Conservation (phyloP, 2,113 vertebrate species). For the Aviceda subcristata region DNA sequence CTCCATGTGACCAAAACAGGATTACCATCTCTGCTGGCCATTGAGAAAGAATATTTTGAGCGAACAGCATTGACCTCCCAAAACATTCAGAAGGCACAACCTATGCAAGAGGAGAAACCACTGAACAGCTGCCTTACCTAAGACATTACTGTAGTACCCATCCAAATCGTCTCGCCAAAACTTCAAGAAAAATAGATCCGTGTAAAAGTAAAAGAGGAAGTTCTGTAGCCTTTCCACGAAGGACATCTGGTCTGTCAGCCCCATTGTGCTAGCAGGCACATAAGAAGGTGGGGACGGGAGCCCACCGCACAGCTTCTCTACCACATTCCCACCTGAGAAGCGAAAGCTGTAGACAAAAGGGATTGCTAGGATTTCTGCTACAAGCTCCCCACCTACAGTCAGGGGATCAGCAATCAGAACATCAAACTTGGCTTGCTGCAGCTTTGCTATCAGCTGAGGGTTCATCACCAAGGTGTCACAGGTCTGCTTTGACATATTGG, state of each 20-base stretch:
- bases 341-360: constrained; percentile 64
- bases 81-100: background rate
- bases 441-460: constrained; percentile 32
- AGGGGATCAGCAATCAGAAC: constrained; percentile 68
- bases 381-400: constrained; percentile 31
- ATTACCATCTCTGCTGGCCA: background rate
- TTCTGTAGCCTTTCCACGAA: constrained; percentile 66
- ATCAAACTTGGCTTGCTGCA: constrained; percentile 62
- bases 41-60: background rate
- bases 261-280: constrained; percentile 43
- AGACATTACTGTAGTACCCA: constrained; percentile 55
- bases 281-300: constrained; percentile 66
- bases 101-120: background rate
- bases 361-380: constrained; percentile 64
- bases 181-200: background rate
- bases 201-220: constrained; percentile 48
- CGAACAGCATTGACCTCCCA: background rate
- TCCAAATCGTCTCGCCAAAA: constrained; percentile 19
- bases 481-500: background rate
- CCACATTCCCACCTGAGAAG: constrained; percentile 26
- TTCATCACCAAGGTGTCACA: constrained; percentile 57
- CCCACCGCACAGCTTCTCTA: constrained; percentile 52
- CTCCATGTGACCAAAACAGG: background rate
- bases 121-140: constrained; percentile 27
- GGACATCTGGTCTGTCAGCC: constrained; percentile 64